A percentile compares a stretch with the other conserved stretches of the same genome.
These are phyloP conservation scores for Ramphastos sulfuratus DNA, from an alignment of 2,113 vertebrate species.

Conservation along the genomic window DNA sequence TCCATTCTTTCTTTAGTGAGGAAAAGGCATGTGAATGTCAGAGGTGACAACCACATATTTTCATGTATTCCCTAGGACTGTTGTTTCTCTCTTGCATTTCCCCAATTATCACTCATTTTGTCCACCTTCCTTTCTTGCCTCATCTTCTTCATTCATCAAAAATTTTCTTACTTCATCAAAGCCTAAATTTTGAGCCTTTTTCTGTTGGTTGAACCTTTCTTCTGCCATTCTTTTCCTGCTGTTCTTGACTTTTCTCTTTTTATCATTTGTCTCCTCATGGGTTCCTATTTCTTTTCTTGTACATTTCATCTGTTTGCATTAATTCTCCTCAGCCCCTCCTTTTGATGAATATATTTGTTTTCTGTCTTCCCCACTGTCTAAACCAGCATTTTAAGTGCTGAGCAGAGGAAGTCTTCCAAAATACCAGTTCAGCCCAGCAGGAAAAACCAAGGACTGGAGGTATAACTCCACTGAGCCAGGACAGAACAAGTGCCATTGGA, in stretches of 20 bases:
- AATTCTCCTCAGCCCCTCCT: background rate
- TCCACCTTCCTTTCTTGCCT: background rate
- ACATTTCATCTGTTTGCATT: background rate
- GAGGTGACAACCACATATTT: background rate
- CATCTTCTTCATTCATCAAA: background rate
- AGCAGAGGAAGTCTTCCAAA: constrained; percentile 9
- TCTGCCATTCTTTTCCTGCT: background rate
- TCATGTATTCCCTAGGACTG: background rate
- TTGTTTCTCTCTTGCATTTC: background rate
- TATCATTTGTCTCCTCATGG: background rate
- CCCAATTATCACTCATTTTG: background rate
- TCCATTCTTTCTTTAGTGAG: background rate
- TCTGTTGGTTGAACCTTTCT: background rate
- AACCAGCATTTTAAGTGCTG: background rate
- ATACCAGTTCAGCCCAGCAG: background rate
- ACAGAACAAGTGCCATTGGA: background rate
- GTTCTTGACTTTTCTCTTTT: background rate
- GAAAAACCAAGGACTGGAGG: background rate
- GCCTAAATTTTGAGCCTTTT: background rate
- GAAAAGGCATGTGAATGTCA: background rate
- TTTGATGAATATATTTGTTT: background rate
- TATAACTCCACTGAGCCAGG: background rate
- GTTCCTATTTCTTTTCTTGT: background rate
- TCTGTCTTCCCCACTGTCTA: background rate
- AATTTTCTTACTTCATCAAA: background rate